These are phyloP conservation scores for Orbicella faveolata DNA, from an alignment of 64 coral and sea anemone species.

Conservation along the genomic window DNA sequence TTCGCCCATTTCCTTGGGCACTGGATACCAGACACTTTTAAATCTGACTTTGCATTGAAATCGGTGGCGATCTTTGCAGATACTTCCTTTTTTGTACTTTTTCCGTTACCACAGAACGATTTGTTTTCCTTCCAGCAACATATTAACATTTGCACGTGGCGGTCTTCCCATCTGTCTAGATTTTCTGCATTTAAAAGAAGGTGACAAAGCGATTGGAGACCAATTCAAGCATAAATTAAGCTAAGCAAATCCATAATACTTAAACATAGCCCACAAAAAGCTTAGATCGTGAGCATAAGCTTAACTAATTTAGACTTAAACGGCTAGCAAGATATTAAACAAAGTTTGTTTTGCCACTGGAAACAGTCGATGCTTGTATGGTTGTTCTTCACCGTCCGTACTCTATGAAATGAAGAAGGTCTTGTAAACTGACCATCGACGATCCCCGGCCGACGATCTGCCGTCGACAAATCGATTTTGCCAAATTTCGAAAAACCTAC, in stretches of 20 bases:
- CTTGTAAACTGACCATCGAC: neutral
- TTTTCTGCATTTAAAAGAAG: neutral
- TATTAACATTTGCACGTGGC: neutral
- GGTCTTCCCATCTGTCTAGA: neutral
- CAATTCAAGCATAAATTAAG: no score
- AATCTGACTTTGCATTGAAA: neutral
- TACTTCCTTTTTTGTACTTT: conserved; percentile 4
- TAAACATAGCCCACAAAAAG: no score
- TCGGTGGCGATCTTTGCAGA: neutral
- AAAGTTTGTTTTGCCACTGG: conserved; percentile 20
- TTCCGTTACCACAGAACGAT: neutral
- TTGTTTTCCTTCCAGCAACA: neutral
- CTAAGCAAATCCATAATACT: no score
- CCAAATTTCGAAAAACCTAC: no score
- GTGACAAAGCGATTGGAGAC: no score
- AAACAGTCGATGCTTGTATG: neutral
- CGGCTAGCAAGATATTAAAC: conserved; percentile 13
- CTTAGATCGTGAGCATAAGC: no score
- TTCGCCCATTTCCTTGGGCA: conserved; percentile 9
- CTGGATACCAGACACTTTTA: neutral
- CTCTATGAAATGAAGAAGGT: conserved; percentile 4
- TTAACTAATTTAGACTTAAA: neutral
- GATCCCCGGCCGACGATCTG: neutral
- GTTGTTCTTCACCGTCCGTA: conserved; percentile 11
- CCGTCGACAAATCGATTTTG: no score